Conservation (phyloP, 2,888 invertebrate genomes). For the Caenorhabditis sp. region DNA sequence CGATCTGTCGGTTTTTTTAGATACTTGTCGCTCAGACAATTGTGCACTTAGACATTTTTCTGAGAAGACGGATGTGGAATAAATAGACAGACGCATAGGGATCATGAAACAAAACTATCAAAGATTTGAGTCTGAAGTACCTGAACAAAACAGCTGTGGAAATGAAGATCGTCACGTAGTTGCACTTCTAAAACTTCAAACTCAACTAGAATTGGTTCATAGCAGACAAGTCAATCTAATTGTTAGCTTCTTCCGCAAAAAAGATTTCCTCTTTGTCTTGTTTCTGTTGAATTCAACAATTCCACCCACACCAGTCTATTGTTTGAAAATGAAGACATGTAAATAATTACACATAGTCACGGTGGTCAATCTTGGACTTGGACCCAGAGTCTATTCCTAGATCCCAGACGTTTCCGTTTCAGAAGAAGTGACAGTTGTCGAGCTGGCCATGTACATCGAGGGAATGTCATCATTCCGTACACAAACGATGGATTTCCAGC, state of each 20-base stretch:
- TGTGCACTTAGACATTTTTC: constrained; percentile 14
- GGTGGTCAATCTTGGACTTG: not conserved
- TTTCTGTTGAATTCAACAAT: constrained; percentile 1
- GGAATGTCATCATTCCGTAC: constrained; percentile 83
- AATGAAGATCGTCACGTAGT: too few species aligned
- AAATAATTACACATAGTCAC: constrained; percentile 36
- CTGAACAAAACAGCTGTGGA: not conserved
- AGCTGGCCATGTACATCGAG: constrained; percentile 82
- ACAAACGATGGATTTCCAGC: constrained; percentile 82
- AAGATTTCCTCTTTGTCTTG: constrained; percentile 6
- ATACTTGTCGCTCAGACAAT: constrained; percentile 9
- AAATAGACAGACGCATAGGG: constrained; percentile 1
- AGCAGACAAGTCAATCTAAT: constrained; percentile 43
- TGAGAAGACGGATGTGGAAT: constrained; percentile 10
- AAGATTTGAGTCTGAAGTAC: not conserved
- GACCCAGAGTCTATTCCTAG: too few species aligned
- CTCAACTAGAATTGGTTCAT: constrained; percentile 9
- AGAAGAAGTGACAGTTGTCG: constrained; percentile 75
- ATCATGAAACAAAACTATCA: not conserved
- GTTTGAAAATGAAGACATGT: not conserved
- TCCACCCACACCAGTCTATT: not conserved
- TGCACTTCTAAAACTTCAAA: constrained; percentile 10
- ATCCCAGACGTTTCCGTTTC: constrained; percentile 30
- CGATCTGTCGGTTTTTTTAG: constrained; percentile 39
- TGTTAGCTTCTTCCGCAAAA: constrained; percentile 22